These are phyloP conservation scores for Lasioglossum calceatum DNA, from an alignment of 2,888 invertebrate species.

Conservation along the genomic window DNA sequence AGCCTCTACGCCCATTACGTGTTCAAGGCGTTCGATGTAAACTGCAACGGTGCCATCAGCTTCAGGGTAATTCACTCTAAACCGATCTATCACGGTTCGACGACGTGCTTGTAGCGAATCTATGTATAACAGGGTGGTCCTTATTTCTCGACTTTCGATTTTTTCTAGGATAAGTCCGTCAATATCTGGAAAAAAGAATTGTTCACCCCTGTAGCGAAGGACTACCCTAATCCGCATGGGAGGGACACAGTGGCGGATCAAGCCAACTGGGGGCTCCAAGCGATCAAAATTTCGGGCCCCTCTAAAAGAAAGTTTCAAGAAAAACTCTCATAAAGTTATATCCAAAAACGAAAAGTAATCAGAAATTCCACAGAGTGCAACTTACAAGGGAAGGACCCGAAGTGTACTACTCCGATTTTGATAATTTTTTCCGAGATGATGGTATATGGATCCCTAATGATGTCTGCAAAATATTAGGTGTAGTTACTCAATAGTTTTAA, in stretches of 20 bases:
- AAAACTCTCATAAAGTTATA: too few relatives aligned
- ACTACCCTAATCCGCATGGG: neutral
- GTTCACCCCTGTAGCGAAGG: neutral
- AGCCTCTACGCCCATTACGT: slow-evolving; percentile 98
- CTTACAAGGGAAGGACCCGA: too few relatives aligned
- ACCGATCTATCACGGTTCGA: neutral
- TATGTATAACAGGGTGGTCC: neutral
- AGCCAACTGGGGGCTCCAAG: too few relatives aligned
- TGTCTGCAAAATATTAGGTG: too few relatives aligned
- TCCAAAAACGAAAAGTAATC: too few relatives aligned
- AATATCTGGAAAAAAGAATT: neutral
- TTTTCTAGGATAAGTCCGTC: neutral
- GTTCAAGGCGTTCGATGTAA: slow-evolving; percentile 99
- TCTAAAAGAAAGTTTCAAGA: too few relatives aligned
- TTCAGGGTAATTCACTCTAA: slow-evolving; percentile 93
- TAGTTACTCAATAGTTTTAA: too few relatives aligned
- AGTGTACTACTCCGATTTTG: too few relatives aligned
- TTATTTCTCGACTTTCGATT: neutral
- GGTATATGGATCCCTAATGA: too few relatives aligned
- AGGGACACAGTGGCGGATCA: neutral
- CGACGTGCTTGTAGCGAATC: neutral
- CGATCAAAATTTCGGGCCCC: too few relatives aligned
- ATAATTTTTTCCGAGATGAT: too few relatives aligned
- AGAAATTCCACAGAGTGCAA: too few relatives aligned
- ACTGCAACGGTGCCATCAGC: slow-evolving; percentile 98